Base-by-base conservation (phyloP, 2,888 invertebrate genomes). In the Drosophila stalkeri region DNA sequence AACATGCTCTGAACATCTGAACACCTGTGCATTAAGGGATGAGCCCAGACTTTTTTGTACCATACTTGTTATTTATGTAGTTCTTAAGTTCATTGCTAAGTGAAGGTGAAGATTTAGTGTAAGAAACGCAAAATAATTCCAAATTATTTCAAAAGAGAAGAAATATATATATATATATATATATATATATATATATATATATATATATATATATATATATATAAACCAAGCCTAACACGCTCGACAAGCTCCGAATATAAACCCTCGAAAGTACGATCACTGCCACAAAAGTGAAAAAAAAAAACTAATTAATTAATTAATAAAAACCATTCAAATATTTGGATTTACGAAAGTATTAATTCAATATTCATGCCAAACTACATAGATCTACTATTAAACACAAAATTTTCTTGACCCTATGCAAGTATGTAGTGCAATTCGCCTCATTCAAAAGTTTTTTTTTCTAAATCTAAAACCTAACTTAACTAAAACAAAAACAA, bases 61-160 rank as follows among this genome's bases (percentile, higher is more conserved):
- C 47, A 79, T 76, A 76, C 61, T 77, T 77, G 70, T 77, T 75
- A 75, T 77, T 80, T 70, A 66, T 77, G 46, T 64, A 72, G 31
- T 62, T 57, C 31, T 46, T 62, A 64, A 69, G 54, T 27, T 49
- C 20, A 14, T 47, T 20, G 46, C 7, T 63, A 64, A 64, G 64
- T 49, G 31, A 31, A 49, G 49, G 3, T 33, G 9, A 8, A 18
- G 56, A 33, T 33, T 35, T 8, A 6, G 6, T 44, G 2, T 57
- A 44, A 11, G 20, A 18, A 18, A 37, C 44, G 33, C 16, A 46
- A 47, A 51, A 37, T 14, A 37, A 44, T 44, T 64, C 44, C 65
- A 35, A 64, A 51, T 41, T 23, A 51, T 49, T 43, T 6, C 3
- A 44, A 44, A 27, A 6, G 8, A 20, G 0, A 60, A 39, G 18